Conservation (phyloP, 2,797 vertebrate species). For the Macropodus opercularis region DNA sequence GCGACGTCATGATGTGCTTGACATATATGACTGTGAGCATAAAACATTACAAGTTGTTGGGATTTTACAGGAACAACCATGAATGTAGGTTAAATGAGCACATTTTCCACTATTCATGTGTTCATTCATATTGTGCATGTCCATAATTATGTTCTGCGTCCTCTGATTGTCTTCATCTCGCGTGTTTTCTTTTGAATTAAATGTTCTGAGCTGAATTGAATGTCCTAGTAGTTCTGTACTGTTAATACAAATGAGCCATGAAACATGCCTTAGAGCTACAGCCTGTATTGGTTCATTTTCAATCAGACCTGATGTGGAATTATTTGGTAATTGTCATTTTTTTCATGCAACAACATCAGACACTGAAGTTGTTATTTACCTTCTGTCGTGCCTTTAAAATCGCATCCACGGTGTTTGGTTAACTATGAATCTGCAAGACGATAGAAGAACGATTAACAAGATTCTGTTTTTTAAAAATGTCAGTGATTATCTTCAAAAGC, state of each 20-base stretch:
- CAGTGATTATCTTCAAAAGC: neutral
- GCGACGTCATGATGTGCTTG: constrained; percentile 2
- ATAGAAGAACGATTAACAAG: neutral
- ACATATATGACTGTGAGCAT: constrained; percentile 1
- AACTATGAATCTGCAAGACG: neutral
- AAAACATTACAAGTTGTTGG: too few relatives aligned
- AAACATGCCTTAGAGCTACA: constrained; percentile 12
- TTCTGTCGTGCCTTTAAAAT: neutral
- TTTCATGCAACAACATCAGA: neutral
- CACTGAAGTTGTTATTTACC: neutral
- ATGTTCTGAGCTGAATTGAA: constrained; percentile 4
- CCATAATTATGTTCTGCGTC: too few relatives aligned
- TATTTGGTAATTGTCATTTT: constrained; percentile 2
- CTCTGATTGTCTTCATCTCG: neutral
- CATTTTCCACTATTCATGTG: too few relatives aligned
- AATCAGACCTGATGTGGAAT: constrained; percentile 3
- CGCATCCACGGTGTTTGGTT: neutral
- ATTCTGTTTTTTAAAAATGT: neutral
- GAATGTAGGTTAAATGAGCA: too few relatives aligned
- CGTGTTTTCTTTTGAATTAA: constrained; percentile 3
- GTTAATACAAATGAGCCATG: constrained; percentile 11
- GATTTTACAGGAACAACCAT: constrained; percentile 52
- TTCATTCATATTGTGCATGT: too few relatives aligned
- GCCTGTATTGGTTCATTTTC: constrained; percentile 24
- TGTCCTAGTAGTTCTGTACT: neutral